Evolutionary conservation across 2,113 vertebrate genomes (phyloP), one percentile per base, ranked within the genome.

Genomic region (Hiodon alosoides): DNA sequence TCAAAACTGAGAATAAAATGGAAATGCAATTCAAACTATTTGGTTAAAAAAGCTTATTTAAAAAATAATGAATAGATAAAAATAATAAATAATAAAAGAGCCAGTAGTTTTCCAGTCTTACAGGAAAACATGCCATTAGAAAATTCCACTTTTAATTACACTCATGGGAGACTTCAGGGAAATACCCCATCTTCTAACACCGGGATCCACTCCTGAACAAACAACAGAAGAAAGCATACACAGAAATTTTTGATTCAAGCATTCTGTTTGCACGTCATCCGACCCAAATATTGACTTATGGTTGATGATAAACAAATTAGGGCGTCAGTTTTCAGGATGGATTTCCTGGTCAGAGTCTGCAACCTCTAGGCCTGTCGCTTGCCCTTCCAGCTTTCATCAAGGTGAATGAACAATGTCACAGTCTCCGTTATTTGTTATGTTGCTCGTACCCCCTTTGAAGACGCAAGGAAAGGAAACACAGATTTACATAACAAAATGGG

Each of bases 121-220:
- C 70, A 16, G n/a, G 14, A 9, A 54, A 58, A 75, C 55, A 67
- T 57, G 59, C 50, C 61, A 72, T 31, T 48, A 75, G 67, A 79
- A 80, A 48, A 72, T 8, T 67, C 72, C 52, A 51, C 62, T 47
- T 60, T 52, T 76, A 80, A 82, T 77, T 78, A 77, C 69, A 62
- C 57, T 66, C 77, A 71, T 77, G 77, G 77, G 79, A 79, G 61
- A 46, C 77, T 64, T 65, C 46, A 50, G 71, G 58, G 58, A 51
- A 57, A 72, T 14, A 16, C 55, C 61, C 7, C 51, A 53, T 69
- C 5, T 50, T 52, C 14, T 3, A 69, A 69, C 54, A 59, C 52
- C 46, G 71, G 55, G 58, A 80, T 81, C 78, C 7, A 85, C 75
- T 80, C 79, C 81, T 64, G 77, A 80, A 81, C 75, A 77, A 85